Percentiles rank a stretch among this genome's conserved stretches.
phyloP scores from a whole-genome alignment of 2,113 vertebrate genomes.

The Vombatus ursinus region DNA sequence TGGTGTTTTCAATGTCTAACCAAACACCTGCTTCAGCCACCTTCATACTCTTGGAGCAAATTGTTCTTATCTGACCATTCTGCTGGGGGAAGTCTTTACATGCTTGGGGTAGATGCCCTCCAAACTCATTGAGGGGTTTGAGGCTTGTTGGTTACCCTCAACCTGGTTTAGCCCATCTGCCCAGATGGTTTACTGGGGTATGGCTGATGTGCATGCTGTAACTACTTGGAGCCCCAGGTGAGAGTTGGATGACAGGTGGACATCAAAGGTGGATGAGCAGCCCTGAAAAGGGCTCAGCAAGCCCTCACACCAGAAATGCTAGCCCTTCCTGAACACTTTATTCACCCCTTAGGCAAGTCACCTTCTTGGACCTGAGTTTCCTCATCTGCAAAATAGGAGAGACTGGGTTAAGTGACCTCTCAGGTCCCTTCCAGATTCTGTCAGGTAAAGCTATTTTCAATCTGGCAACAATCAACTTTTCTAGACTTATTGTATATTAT shows the following conservation, averaged over 20 bases:
- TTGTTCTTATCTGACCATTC: too few species aligned
- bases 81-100: neutral
- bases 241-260: neutral
- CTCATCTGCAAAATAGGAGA: neutral
- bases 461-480: neutral
- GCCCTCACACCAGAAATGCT: neutral
- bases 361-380: neutral
- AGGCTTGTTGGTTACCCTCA: neutral
- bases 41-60: neutral
- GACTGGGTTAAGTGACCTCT: neutral
- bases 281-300: too few species aligned
- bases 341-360: neutral
- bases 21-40: neutral
- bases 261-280: neutral
- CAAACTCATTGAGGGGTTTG: neutral
- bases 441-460: neutral
- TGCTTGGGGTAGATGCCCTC: neutral
- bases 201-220: neutral
- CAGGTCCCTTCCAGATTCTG: neutral
- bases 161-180: neutral
- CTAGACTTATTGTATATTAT: neutral
- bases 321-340: neutral
- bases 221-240: neutral
- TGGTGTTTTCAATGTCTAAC: neutral
- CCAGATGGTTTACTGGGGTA: neutral